Evolutionary conservation across 2,797 vertebrate species (phyloP).

Genomic region (Microctenopoma lineatum): DNA sequence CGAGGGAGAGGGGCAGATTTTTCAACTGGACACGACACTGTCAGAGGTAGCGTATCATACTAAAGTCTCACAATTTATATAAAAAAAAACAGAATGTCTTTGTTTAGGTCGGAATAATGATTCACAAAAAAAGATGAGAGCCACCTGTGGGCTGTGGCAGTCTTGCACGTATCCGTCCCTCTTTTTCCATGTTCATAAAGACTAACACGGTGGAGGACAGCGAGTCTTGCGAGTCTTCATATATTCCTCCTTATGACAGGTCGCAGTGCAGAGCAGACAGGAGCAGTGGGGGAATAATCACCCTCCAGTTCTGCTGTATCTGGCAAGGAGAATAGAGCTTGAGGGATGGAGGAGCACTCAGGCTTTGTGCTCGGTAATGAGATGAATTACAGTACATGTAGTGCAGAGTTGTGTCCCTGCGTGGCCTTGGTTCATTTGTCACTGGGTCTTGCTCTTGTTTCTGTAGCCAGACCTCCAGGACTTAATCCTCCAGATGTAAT

Average conservation of each 20-base stretch:
- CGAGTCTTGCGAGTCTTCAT: conserved; percentile 25
- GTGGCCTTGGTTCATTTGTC: conserved; percentile 58
- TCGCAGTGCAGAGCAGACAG: conserved; percentile 33
- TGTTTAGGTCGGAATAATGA: not conserved
- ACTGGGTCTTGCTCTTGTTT: conserved; percentile 45
- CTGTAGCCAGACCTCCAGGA: conserved; percentile 41
- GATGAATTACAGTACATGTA: conserved; percentile 65
- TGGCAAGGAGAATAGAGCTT: conserved; percentile 60
- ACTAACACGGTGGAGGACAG: conserved; percentile 7
- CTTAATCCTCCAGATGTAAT: conserved; percentile 50
- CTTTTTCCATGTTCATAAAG: conserved; percentile 27
- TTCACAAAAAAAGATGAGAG: not conserved
- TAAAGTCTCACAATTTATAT: not conserved
- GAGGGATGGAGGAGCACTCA: conserved; percentile 52
- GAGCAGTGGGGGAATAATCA: conserved; percentile 53
- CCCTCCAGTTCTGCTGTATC: conserved; percentile 44
- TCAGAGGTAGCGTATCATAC: conserved; percentile 86
- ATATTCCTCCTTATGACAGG: conserved; percentile 32
- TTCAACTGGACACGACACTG: conserved; percentile 93
- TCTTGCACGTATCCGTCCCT: not conserved
- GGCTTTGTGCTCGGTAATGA: conserved; percentile 67
- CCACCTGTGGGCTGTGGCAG: not conserved
- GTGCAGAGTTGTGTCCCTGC: conserved; percentile 46
- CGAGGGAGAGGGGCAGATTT: conserved; percentile 98
- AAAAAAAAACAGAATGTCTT: not conserved